These are phyloP conservation scores for Cydia strobilella DNA, from an alignment of 1,140 invertebrate genomes.

Conservation along the genomic window DNA sequence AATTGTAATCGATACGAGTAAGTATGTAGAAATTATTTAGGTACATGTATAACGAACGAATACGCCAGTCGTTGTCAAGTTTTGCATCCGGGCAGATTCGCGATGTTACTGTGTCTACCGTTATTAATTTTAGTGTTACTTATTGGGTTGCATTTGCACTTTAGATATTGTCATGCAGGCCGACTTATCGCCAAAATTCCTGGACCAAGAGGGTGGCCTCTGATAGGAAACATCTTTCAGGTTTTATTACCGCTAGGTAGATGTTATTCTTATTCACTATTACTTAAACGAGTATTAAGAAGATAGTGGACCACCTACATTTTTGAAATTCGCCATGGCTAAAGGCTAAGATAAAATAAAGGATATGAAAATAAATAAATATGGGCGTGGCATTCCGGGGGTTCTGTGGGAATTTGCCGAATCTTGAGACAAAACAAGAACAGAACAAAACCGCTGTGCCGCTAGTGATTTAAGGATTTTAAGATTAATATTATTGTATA, in stretches of 20 bases:
- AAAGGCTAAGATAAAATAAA: background rate
- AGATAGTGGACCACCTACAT: background rate
- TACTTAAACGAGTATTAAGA: background rate
- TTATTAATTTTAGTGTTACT: background rate
- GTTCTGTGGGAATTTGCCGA: too few relatives aligned
- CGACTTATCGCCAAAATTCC: conserved; percentile 35
- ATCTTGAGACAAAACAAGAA: too few relatives aligned
- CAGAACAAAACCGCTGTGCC: too few relatives aligned
- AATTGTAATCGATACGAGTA: background rate
- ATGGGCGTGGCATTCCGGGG: too few relatives aligned
- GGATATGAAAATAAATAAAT: too few relatives aligned
- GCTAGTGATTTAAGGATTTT: too few relatives aligned
- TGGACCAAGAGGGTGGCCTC: background rate
- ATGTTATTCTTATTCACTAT: background rate
- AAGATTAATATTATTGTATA: too few relatives aligned
- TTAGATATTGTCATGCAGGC: conserved; percentile 12
- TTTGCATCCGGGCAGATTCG: conserved; percentile 14
- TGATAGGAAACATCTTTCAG: conserved; percentile 34
- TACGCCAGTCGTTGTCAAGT: background rate
- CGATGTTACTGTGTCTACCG: conserved; percentile 21
- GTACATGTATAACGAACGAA: background rate
- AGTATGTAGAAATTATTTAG: background rate
- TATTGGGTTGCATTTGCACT: conserved; percentile 1
- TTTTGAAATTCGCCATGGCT: background rate
- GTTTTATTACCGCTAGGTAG: conserved; percentile 43